These are phyloP conservation scores for Dorcus hopei DNA, from an alignment of 2,888 invertebrate genomes.

Conservation along the genomic window DNA sequence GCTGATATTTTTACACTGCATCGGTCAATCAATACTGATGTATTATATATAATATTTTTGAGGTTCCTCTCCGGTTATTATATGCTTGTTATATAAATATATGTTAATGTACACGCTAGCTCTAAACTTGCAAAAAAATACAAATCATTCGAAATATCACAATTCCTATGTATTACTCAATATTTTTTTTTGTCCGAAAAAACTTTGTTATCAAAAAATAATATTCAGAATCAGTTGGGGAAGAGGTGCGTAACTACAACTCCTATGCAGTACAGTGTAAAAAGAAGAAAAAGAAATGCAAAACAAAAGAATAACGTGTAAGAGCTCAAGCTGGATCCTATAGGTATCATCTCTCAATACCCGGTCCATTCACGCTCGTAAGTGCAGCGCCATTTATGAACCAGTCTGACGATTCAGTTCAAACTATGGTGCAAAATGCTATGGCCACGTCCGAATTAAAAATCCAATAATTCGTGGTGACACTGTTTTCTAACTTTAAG, in stretches of 20 bases:
- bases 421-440: slow-evolving; percentile 5
- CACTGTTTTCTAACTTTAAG: not conserved
- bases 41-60: slow-evolving; percentile 4
- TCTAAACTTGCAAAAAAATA: no score
- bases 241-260: no score
- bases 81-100: not conserved
- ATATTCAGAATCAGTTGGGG: not conserved
- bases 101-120: not conserved
- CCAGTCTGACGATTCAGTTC: slow-evolving; percentile 8
- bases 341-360: slow-evolving; percentile 16
- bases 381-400: slow-evolving; percentile 3
- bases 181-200: not conserved
- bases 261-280: no score
- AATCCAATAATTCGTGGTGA: slow-evolving; percentile 6
- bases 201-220: slow-evolving; percentile 4
- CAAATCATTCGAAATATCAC: not conserved
- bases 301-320: not conserved
- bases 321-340: slow-evolving; percentile 11
- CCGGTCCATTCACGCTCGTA: slow-evolving; percentile 11
- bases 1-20: slow-evolving; percentile 18
- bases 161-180: slow-evolving; percentile 1
- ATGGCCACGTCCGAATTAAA: slow-evolving; percentile 12
- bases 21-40: not conserved
- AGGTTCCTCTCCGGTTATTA: slow-evolving; percentile 1
- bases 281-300: not conserved